Conservation (phyloP, 2,888 invertebrate species). For the Drosophila pegasa region DNA sequence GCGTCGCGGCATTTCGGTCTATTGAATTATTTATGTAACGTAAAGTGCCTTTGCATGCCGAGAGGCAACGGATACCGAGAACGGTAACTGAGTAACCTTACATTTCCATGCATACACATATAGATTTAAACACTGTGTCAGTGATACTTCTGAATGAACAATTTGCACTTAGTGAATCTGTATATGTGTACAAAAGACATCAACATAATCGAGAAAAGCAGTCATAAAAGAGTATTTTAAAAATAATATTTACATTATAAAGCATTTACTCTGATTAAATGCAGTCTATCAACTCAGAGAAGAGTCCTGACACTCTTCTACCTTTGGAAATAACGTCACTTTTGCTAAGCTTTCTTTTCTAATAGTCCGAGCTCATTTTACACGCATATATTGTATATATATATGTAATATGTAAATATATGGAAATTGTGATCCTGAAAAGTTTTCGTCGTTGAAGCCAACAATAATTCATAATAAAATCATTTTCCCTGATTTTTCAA, state of each 20-base stretch:
- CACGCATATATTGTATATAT: too few relatives aligned
- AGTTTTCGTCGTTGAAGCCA: too few relatives aligned
- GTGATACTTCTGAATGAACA: not conserved
- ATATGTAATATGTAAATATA: too few relatives aligned
- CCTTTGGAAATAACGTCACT: not conserved
- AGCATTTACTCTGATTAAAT: not conserved
- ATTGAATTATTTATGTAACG: constrained; percentile 76
- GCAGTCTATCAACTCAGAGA: not conserved
- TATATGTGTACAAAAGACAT: not conserved
- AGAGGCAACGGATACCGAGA: constrained; percentile 19
- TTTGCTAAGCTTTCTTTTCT: not conserved
- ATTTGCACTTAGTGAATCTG: constrained; percentile 4
- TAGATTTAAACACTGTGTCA: constrained; percentile 17
- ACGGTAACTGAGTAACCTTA: constrained; percentile 23
- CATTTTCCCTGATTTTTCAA: too few relatives aligned
- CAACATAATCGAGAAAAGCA: not conserved
- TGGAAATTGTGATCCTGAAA: too few relatives aligned
- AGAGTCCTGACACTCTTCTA: not conserved
- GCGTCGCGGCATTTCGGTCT: constrained; percentile 61
- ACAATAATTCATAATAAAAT: too few relatives aligned
- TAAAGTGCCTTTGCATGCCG: constrained; percentile 64
- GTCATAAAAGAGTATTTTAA: not conserved
- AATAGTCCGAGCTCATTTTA: too few relatives aligned
- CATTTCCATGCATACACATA: constrained; percentile 12
- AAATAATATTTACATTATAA: not conserved